These are phyloP conservation scores for Pangasius krempfi DNA, from an alignment of 2,797 vertebrate species.

Conservation along the genomic window DNA sequence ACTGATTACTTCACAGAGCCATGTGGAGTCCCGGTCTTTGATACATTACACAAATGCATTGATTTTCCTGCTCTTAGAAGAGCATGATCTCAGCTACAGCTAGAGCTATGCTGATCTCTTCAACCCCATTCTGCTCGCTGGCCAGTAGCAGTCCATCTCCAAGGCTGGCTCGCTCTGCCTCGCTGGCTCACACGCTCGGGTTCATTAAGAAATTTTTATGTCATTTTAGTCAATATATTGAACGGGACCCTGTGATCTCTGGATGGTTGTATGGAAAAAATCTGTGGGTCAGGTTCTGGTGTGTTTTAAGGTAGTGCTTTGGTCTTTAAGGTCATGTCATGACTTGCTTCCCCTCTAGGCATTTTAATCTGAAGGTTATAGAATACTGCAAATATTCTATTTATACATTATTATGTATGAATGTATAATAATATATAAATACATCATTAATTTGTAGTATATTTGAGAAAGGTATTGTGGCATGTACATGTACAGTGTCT, in stretches of 20 bases:
- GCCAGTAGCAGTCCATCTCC: conserved; percentile 31
- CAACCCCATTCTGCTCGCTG: conserved; percentile 5
- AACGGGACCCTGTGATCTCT: conserved; percentile 41
- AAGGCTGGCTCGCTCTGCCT: conserved; percentile 11
- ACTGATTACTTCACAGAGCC: conserved; percentile 59
- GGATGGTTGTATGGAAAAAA: conserved; percentile 25
- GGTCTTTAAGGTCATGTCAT: conserved; percentile 25
- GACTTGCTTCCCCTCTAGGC: neutral
- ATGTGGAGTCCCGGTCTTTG: conserved; percentile 51
- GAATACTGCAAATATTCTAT: no score
- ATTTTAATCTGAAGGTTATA: neutral
- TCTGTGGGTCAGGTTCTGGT: conserved; percentile 30
- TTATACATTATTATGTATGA: no score
- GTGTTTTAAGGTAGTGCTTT: conserved; percentile 1
- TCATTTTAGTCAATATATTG: conserved; percentile 55
- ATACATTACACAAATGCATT: conserved; percentile 62
- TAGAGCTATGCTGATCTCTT: conserved; percentile 35
- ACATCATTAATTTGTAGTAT: neutral
- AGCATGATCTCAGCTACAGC: conserved; percentile 29
- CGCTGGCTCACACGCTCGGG: conserved; percentile 35
- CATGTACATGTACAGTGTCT: neutral
- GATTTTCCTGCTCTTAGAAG: conserved; percentile 54
- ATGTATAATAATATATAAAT: no score
- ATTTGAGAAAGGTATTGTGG: neutral
- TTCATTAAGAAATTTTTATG: conserved; percentile 62